phyloP scores from a whole-genome alignment of 2,888 invertebrate genomes.

The Apodemia hepburni region DNA sequence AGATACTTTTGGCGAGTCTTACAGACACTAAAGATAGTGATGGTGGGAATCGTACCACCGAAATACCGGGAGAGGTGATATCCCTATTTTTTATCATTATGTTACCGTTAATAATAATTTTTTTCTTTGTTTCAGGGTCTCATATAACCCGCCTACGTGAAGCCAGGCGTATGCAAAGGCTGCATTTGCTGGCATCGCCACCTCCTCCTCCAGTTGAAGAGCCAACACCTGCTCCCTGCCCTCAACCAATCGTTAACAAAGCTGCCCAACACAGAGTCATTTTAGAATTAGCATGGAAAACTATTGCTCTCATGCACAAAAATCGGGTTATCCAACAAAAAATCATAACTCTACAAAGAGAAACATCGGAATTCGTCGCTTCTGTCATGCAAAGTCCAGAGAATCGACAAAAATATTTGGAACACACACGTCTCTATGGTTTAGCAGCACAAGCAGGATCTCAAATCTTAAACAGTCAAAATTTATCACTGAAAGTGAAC shows the following conservation, averaged over 20 bases:
- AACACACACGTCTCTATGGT: constrained; percentile 46
- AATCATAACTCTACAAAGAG: constrained; percentile 79
- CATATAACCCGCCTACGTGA: constrained; percentile 55
- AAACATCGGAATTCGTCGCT: constrained; percentile 82
- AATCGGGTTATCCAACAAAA: constrained; percentile 82
- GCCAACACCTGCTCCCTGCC: constrained; percentile 35
- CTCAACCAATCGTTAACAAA: constrained; percentile 42
- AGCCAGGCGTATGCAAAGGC: constrained; percentile 55
- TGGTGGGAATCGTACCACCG: too few species aligned
- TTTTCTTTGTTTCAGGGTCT: constrained; percentile 51
- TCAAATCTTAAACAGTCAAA: constrained; percentile 35
- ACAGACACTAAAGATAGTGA: too few species aligned
- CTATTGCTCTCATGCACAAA: constrained; percentile 81
- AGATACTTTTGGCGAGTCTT: too few species aligned
- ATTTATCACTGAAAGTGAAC: constrained; percentile 44
- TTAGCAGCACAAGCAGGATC: constrained; percentile 26
- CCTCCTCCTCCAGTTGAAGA: constrained; percentile 35
- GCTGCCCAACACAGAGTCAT: constrained; percentile 68
- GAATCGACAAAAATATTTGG: constrained; percentile 51
- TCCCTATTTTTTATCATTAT: too few species aligned
- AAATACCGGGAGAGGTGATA: too few species aligned
- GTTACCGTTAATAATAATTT: neutral
- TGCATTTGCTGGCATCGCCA: constrained; percentile 46
- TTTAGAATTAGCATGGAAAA: constrained; percentile 82
- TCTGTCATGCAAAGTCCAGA: constrained; percentile 79